Evolutionary conservation across 2,113 vertebrate genomes (phyloP), one percentile per base, ranked within the genome.

Genomic region (Corydoras maculifer): DNA sequence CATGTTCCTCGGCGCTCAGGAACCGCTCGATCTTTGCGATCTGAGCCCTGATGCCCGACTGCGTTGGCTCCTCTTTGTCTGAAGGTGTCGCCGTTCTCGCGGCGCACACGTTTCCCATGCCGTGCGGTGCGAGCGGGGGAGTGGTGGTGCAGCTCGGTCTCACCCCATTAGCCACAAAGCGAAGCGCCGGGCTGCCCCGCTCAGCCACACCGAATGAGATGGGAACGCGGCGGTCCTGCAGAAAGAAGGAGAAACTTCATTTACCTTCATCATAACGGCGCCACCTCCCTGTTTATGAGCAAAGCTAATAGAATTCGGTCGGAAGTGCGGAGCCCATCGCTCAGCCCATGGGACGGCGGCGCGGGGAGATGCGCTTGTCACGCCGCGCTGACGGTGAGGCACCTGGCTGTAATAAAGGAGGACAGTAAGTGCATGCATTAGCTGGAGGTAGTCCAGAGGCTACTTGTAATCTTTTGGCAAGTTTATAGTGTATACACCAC

Each of bases 1-100:
- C 75, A 15, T 83, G 74, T 65, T 76, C 71, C 64, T 86, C 87
- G 6, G 62, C 55, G 32, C 65, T 72, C 31, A 89, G 82, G n/a
- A 88, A 85, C 70, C 83, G 70, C 62, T 89, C 79, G 0, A 88
- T 87, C 76, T 79, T 86, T 8, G 77, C 78, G 68, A 90, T 87
- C 72, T 89, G 85, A 3, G 69, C 77, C 73, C 85, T 82, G 72
- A 89, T 65, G 1, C 81, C 82, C 4, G 80, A 79, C 69, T 85
- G 84, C 29, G 82, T 75, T 12, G 10, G 8, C 9, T 80, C 58
- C 9, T 80, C 69, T 15, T 79, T 83, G 6, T 80, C 79, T 76
- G 81, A 80, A 31, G 84, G 85, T 31, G 49, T 65, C 1, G 55
- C 66, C 1, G 13, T 59, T 31, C 13, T 30, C 15, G 15, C 73